Evolutionary conservation across 2,888 invertebrate genomes (phyloP).

Genomic region (Synergus umbraculus): DNA sequence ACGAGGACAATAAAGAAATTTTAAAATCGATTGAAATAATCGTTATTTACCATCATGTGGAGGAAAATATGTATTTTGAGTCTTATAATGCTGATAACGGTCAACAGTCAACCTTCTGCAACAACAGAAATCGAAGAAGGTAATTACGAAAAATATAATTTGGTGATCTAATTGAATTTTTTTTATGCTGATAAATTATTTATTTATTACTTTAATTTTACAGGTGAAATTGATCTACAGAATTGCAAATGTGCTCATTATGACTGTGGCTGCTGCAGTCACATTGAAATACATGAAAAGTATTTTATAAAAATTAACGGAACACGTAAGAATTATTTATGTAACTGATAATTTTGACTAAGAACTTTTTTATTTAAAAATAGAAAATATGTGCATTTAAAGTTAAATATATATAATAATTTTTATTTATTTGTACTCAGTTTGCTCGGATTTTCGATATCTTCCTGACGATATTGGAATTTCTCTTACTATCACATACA

Average conservation of each 20-base stretch:
- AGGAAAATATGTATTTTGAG: background rate
- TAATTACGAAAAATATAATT: background rate
- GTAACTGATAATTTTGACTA: background rate
- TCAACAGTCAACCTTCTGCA: background rate
- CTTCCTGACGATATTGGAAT: slow-evolving; percentile 67
- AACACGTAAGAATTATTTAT: slow-evolving; percentile 37
- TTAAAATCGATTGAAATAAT: background rate
- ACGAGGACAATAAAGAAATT: background rate
- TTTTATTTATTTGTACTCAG: slow-evolving; percentile 55
- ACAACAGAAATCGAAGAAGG: background rate
- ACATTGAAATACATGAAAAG: slow-evolving; percentile 25
- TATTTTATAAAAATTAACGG: slow-evolving; percentile 30
- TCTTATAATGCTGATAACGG: background rate
- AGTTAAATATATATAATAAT: slow-evolving; percentile 9
- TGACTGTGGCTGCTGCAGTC: slow-evolving; percentile 54
- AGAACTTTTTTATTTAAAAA: background rate
- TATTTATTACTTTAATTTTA: slow-evolving; percentile 12
- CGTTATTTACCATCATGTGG: slow-evolving; percentile 1
- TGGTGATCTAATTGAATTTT: background rate
- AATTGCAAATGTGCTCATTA: slow-evolving; percentile 48
- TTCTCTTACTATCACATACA: slow-evolving; percentile 64
- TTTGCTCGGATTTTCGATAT: slow-evolving; percentile 68
- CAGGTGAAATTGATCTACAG: slow-evolving; percentile 20
- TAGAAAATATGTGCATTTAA: background rate
- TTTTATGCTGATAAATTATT: background rate